Evolutionary conservation across 2,888 invertebrate species (phyloP).

Genomic region (Dermolepida albohirtum): DNA sequence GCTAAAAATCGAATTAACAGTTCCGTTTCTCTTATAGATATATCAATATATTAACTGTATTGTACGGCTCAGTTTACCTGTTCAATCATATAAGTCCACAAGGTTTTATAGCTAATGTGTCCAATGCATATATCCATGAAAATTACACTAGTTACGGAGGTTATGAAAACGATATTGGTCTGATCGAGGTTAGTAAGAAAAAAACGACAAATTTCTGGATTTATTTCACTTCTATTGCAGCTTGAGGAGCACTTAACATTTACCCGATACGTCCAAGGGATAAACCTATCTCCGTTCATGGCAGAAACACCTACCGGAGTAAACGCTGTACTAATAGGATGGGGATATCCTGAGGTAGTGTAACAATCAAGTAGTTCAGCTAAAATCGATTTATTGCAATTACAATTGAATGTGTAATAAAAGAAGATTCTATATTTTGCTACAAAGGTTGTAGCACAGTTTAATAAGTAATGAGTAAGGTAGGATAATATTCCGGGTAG

Average conservation of each 20-base stretch:
- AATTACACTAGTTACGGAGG: conserved; percentile 41
- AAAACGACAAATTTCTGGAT: conserved; percentile 1
- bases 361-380: too few species aligned
- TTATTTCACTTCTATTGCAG: conserved; percentile 11
- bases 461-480: conserved; percentile 1
- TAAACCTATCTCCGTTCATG: conserved; percentile 30
- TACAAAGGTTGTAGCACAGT: conserved; percentile 1
- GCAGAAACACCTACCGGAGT: conserved; percentile 37
- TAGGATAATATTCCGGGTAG: too few species aligned
- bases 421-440: not conserved
- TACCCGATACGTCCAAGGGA: conserved; percentile 28
- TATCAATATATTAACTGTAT: conserved; percentile 40
- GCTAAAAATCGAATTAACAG: too few species aligned
- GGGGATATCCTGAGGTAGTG: conserved; percentile 45
- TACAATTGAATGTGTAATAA: too few species aligned
- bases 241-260: conserved; percentile 41
- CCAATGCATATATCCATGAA: conserved; percentile 43
- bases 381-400: too few species aligned
- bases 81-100: conserved; percentile 39
- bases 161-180: conserved; percentile 48
- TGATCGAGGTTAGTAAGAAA: conserved; percentile 46
- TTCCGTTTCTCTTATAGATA: conserved; percentile 14
- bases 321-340: conserved; percentile 42
- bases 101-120: conserved; percentile 33
- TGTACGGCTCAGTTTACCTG: conserved; percentile 44